phyloP scores from a whole-genome alignment of 2,113 vertebrate genomes.

The Trogon surrucura region DNA sequence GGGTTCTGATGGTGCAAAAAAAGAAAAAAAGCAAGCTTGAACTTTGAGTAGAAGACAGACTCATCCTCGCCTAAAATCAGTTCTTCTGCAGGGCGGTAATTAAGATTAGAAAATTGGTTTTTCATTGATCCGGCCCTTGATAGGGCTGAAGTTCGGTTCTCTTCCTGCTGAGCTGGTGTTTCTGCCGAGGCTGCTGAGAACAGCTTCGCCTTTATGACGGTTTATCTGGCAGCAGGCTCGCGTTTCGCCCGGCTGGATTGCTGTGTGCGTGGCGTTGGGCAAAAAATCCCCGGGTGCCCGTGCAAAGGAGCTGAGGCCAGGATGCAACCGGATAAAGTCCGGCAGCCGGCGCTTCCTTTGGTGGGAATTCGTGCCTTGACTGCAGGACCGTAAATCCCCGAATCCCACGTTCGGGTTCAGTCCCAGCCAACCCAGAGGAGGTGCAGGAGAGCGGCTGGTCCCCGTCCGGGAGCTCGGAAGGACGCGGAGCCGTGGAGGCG shows the following conservation, averaged over 20 bases:
- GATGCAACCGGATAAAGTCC: not conserved
- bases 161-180: not conserved
- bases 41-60: not conserved
- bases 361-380: not conserved
- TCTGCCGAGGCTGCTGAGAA: not conserved
- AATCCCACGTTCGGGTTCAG: not conserved
- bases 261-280: accelerated
- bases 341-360: not conserved
- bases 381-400: not conserved
- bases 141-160: not conserved
- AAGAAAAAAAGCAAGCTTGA: not conserved
- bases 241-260: not conserved
- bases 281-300: not conserved
- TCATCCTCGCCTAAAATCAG: not conserved
- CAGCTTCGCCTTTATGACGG: not conserved
- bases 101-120: not conserved
- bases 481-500: not conserved
- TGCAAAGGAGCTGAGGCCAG: not conserved
- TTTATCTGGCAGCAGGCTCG: not conserved
- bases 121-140: not conserved
- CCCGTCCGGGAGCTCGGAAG: accelerated
- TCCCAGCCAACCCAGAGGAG: not conserved
- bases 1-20: too few relatives aligned
- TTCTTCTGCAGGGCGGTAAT: accelerated
- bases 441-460: not conserved